These are phyloP conservation scores for Yponomeuta plumbellus DNA, from an alignment of 2,888 invertebrate genomes.

Conservation along the genomic window DNA sequence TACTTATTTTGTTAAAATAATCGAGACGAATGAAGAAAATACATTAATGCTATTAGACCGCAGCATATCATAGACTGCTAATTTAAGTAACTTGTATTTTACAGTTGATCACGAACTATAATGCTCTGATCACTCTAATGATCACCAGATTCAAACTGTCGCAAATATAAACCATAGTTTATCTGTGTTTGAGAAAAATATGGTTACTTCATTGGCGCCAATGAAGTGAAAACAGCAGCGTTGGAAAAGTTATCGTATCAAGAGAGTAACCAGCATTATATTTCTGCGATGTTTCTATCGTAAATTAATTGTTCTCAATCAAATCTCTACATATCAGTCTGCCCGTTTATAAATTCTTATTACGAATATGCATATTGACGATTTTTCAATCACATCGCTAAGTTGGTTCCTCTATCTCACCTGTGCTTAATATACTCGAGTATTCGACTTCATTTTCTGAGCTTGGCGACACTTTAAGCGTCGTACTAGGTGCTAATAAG, in stretches of 20 bases:
- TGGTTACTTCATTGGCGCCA: too few species aligned
- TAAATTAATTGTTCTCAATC: not conserved
- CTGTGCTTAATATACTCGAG: constrained; percentile 32
- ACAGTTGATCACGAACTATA: not conserved
- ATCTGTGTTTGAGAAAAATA: too few species aligned
- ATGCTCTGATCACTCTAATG: not conserved
- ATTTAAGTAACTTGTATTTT: not conserved
- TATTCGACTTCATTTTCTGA: constrained; percentile 10
- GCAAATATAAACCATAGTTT: too few species aligned
- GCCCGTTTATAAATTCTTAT: constrained; percentile 52
- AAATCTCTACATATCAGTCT: constrained; percentile 69
- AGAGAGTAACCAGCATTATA: not conserved
- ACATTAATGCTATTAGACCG: constrained; percentile 5
- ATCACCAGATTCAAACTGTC: not conserved
- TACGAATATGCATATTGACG: constrained; percentile 46
- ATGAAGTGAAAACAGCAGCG: too few species aligned
- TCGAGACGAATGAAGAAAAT: not conserved
- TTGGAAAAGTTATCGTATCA: too few species aligned
- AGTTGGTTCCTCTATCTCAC: constrained; percentile 46
- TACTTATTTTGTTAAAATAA: not conserved
- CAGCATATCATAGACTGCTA: constrained; percentile 13
- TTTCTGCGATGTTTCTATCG: not conserved
- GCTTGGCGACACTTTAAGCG: constrained; percentile 37
- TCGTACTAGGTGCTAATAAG: constrained; percentile 50
- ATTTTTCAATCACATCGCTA: constrained; percentile 46